phyloP scores from a whole-genome alignment of 2,113 vertebrate species.

The Amblyopsis rosae region DNA sequence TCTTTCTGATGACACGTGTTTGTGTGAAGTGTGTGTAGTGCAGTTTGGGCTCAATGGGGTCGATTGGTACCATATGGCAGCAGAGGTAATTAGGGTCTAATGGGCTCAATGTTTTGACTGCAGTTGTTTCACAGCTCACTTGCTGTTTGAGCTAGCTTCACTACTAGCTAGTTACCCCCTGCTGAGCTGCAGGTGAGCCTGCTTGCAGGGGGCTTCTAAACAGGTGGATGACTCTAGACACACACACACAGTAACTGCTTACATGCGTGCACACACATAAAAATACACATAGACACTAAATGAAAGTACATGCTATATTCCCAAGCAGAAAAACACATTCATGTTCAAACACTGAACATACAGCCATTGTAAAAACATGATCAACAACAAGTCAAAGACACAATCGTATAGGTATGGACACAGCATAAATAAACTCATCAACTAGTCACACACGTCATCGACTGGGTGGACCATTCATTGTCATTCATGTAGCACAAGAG shows the following conservation, averaged over 20 bases:
- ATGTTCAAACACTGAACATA: no score
- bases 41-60: constrained; percentile 52
- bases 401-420: no score
- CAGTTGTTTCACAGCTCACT: constrained; percentile 76
- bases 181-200: constrained; percentile 58
- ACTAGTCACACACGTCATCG: neutral
- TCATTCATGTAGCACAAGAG: neutral
- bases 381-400: no score
- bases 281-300: neutral
- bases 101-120: constrained; percentile 75
- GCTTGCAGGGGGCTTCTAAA: constrained; percentile 46
- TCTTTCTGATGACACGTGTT: no score
- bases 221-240: constrained; percentile 35
- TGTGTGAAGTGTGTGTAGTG: no score
- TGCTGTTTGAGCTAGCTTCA: constrained; percentile 61
- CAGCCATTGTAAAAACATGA: no score
- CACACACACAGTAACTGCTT: neutral
- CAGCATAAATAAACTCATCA: neutral
- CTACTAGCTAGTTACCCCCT: constrained; percentile 58
- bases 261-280: neutral
- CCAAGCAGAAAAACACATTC: no score
- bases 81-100: constrained; percentile 71
- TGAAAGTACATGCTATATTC: no score
- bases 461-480: no score
- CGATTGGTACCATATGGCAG: constrained; percentile 69